Evolutionary conservation across 2,888 invertebrate genomes (phyloP).

Genomic region (Nebria brevicollis): DNA sequence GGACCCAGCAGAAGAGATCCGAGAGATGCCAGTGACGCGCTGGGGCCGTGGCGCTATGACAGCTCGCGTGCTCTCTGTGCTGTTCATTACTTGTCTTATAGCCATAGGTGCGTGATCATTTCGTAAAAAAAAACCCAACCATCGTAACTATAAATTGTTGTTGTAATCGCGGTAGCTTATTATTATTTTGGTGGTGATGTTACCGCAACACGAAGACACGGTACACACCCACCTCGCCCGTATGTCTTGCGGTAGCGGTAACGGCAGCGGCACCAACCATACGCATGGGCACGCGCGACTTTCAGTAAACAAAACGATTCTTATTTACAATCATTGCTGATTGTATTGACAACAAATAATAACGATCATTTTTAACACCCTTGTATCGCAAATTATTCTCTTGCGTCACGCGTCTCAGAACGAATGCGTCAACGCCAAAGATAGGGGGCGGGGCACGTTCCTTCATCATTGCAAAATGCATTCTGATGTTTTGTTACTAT

Average conservation of each 20-base stretch:
- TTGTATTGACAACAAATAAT: not conserved
- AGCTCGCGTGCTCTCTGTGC: constrained; percentile 57
- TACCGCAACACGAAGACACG: constrained; percentile 24
- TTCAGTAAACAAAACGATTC: constrained; percentile 30
- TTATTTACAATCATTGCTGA: not conserved
- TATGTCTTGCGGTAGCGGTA: constrained; percentile 32
- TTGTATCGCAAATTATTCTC: not conserved
- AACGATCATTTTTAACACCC: not conserved
- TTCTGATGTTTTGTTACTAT: constrained; percentile 18
- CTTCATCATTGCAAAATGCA: constrained; percentile 37
- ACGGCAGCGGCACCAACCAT: constrained; percentile 36
- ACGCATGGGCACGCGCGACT: constrained; percentile 16
- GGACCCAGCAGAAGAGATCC: constrained; percentile 49
- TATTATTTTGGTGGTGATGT: not conserved
- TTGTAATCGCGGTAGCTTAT: not conserved
- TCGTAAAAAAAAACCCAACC: not conserved
- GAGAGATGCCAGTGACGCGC: constrained; percentile 52
- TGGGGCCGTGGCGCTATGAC: constrained; percentile 57
- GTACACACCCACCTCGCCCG: constrained; percentile 46
- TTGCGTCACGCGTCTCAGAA: not conserved
- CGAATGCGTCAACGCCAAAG: constrained; percentile 24
- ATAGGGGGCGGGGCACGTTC: constrained; percentile 44
- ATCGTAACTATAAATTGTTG: not conserved
- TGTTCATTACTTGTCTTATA: constrained; percentile 59
- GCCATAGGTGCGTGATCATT: constrained; percentile 55